phyloP scores from a whole-genome alignment of 1,140 invertebrate genomes.

The Hyphantria cunea region DNA sequence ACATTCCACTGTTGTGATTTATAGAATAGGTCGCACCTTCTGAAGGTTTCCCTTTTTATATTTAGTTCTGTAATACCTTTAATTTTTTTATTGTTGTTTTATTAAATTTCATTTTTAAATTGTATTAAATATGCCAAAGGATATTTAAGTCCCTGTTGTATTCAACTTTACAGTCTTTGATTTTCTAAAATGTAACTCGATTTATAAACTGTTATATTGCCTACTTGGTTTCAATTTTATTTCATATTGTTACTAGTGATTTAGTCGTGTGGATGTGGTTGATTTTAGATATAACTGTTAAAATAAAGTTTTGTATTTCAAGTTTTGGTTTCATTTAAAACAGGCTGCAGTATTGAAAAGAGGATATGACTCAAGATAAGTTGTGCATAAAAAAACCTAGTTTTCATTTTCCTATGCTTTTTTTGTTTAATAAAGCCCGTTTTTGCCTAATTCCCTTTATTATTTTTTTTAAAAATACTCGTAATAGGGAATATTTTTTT shows the following conservation, averaged over 20 bases:
- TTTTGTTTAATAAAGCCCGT: no score
- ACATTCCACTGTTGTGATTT: slow-evolving; percentile 80
- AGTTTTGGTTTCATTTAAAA: not conserved
- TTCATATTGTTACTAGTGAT: slow-evolving; percentile 38
- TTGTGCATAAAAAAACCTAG: no score
- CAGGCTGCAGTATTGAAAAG: no score
- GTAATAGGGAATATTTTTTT: no score
- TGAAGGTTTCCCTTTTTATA: slow-evolving; percentile 34
- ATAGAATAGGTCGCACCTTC: slow-evolving; percentile 53
- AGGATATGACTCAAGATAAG: no score
- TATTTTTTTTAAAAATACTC: no score
- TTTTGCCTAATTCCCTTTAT: no score
- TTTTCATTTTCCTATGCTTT: no score
- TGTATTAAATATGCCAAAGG: slow-evolving; percentile 33
- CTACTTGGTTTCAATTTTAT: slow-evolving; percentile 36
- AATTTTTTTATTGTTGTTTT: slow-evolving; percentile 27
- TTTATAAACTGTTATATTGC: slow-evolving; percentile 36
- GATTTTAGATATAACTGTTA: slow-evolving; percentile 67
- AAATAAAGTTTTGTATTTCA: slow-evolving; percentile 62
- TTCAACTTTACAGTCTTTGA: slow-evolving; percentile 15
- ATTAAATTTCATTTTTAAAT: slow-evolving; percentile 28
- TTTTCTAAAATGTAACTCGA: slow-evolving; percentile 34
- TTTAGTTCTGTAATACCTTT: slow-evolving; percentile 27
- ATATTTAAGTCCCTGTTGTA: slow-evolving; percentile 29
- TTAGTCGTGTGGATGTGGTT: slow-evolving; percentile 38